These are phyloP conservation scores for Drosophila macrospina DNA, from an alignment of 2,888 invertebrate genomes.

Conservation along the genomic window DNA sequence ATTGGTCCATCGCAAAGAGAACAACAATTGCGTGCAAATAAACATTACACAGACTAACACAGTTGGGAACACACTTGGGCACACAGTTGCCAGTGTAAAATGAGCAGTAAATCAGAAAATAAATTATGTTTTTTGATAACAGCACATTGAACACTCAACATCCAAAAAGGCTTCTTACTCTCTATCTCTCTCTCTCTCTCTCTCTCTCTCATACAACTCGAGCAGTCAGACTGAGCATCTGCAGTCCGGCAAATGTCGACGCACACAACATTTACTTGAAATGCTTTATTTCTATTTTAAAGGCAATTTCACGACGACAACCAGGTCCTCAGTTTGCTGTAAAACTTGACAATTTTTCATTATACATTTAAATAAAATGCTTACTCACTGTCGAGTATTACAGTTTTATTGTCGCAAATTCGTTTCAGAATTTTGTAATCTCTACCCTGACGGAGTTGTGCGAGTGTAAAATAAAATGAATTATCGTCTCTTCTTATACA, in stretches of 20 bases:
- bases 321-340: neutral
- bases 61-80: conserved; percentile 34
- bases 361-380: neutral
- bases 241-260: neutral
- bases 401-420: neutral
- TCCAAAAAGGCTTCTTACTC: neutral
- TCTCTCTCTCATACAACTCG: neutral
- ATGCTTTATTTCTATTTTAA: neutral
- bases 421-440: neutral
- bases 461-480: neutral
- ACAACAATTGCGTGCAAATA: conserved; percentile 56
- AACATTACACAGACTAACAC: conserved; percentile 57
- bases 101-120: conserved; percentile 45
- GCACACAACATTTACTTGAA: neutral
- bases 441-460: neutral
- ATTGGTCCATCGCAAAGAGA: conserved; percentile 45
- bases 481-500: neutral
- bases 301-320: neutral
- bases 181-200: too few relatives aligned
- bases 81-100: neutral
- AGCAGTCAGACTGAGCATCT: neutral
- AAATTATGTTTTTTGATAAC: conserved; percentile 38
- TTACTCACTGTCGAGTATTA: neutral
- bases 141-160: conserved; percentile 17
- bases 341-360: neutral